These are phyloP conservation scores for Macrotis lagotis DNA, from an alignment of 2,113 vertebrate species.

Conservation along the genomic window DNA sequence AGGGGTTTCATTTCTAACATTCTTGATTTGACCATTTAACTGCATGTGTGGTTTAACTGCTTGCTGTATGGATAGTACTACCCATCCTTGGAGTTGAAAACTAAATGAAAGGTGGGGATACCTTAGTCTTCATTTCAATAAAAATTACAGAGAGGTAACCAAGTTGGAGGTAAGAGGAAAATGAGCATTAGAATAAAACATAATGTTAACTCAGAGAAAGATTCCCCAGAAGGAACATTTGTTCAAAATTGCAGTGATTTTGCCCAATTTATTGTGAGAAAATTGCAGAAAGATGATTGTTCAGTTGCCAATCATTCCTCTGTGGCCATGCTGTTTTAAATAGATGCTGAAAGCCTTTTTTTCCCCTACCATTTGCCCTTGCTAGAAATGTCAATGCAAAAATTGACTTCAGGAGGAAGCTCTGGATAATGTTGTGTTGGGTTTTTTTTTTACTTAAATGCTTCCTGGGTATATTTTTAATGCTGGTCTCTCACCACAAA, in stretches of 20 bases:
- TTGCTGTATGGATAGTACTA: background rate
- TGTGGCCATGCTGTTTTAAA: conserved; percentile 63
- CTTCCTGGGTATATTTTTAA: conserved; percentile 65
- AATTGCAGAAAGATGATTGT: conserved; percentile 56
- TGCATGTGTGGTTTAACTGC: conserved; percentile 20
- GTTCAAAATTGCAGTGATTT: conserved; percentile 70
- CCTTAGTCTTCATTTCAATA: conserved; percentile 5
- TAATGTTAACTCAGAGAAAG: conserved; percentile 46
- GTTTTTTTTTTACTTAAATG: conserved; percentile 70
- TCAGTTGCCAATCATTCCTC: conserved; percentile 56
- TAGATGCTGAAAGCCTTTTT: conserved; percentile 46
- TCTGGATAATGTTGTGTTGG: background rate
- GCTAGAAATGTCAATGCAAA: conserved; percentile 40
- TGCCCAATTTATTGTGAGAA: conserved; percentile 56
- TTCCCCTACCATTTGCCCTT: conserved; percentile 16
- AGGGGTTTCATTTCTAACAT: background rate
- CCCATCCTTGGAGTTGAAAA: conserved; percentile 1
- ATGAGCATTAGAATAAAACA: conserved; percentile 49
- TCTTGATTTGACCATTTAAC: conserved; percentile 35
- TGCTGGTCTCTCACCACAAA: conserved; percentile 46
- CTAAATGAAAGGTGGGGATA: conserved; percentile 44
- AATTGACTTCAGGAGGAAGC: conserved; percentile 54
- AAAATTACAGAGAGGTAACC: conserved; percentile 49
- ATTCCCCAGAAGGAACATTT: conserved; percentile 54
- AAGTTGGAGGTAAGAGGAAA: conserved; percentile 41